Evolutionary conservation across 1,140 invertebrate genomes (phyloP).

Genomic region (Grapholita molesta): DNA sequence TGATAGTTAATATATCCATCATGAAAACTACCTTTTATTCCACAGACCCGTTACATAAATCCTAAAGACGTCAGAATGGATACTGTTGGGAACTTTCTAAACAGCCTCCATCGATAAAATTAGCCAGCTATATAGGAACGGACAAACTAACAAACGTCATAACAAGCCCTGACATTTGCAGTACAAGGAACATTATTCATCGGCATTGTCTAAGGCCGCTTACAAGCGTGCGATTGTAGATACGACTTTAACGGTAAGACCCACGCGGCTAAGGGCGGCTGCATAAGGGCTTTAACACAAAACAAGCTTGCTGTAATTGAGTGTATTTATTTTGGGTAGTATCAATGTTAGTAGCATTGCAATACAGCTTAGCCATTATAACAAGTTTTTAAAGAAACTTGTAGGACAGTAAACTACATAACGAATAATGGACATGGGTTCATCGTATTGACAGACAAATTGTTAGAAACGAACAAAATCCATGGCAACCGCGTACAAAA

Average conservation of each 20-base stretch:
- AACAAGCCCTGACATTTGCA: constrained; percentile 60
- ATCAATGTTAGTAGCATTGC: too few species aligned
- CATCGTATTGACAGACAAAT: too few species aligned
- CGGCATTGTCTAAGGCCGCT: constrained; percentile 54
- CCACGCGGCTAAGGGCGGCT: constrained; percentile 8
- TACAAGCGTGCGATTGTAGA: constrained; percentile 62
- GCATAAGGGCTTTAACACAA: neutral
- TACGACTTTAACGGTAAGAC: constrained; percentile 57
- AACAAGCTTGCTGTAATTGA: neutral
- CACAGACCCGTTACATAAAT: neutral
- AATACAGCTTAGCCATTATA: too few species aligned
- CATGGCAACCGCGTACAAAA: too few species aligned
- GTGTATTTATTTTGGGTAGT: too few species aligned
- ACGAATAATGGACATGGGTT: too few species aligned
- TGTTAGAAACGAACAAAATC: too few species aligned
- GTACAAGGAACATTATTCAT: constrained; percentile 57
- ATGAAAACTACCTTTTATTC: neutral
- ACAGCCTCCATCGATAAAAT: constrained; percentile 14
- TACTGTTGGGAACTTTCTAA: neutral
- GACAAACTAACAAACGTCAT: constrained; percentile 27
- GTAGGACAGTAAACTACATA: too few species aligned
- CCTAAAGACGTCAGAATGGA: neutral
- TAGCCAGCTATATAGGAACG: constrained; percentile 3
- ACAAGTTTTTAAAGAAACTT: too few species aligned
- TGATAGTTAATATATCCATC: neutral